Evolutionary conservation across 2,797 vertebrate species (phyloP).

Genomic region (Molossus molossus): DNA sequence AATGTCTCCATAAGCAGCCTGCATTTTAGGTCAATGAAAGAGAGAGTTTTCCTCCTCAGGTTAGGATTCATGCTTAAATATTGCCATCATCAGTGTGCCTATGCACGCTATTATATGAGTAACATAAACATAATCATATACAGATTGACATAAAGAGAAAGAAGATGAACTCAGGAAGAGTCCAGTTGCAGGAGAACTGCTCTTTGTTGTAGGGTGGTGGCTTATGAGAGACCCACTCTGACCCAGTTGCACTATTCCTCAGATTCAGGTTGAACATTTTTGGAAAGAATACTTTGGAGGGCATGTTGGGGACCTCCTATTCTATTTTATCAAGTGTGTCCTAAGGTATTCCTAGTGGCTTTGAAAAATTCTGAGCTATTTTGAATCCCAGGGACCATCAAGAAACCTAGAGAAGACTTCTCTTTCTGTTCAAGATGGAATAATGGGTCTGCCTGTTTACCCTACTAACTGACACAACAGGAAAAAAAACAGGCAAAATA

Average conservation of each 20-base stretch:
- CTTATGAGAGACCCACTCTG: background rate
- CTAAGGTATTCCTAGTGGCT: background rate
- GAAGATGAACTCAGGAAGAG: background rate
- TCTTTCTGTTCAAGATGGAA: slow-evolving; percentile 3
- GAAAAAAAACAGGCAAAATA: background rate
- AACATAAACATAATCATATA: background rate
- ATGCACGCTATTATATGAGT: background rate
- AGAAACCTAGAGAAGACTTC: background rate
- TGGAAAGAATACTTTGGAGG: background rate
- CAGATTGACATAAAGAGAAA: slow-evolving; percentile 3
- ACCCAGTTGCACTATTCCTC: background rate
- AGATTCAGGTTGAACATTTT: slow-evolving; percentile 45
- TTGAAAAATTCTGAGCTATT: slow-evolving; percentile 9
- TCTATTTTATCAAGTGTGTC: background rate
- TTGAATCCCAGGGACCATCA: background rate
- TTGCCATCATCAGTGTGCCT: background rate
- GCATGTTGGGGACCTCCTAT: background rate
- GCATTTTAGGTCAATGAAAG: slow-evolving; percentile 8
- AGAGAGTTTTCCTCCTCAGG: slow-evolving; percentile 20
- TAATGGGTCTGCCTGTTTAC: background rate
- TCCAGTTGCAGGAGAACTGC: background rate
- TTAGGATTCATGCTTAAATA: slow-evolving; percentile 34
- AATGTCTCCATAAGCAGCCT: background rate
- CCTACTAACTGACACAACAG: background rate
- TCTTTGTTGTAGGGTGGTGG: background rate